Percentiles rank a stretch among this genome's conserved stretches.
Evolutionary conservation across 2,113 vertebrate species (phyloP).

Genomic region (Campylomormyrus tamandua): DNA sequence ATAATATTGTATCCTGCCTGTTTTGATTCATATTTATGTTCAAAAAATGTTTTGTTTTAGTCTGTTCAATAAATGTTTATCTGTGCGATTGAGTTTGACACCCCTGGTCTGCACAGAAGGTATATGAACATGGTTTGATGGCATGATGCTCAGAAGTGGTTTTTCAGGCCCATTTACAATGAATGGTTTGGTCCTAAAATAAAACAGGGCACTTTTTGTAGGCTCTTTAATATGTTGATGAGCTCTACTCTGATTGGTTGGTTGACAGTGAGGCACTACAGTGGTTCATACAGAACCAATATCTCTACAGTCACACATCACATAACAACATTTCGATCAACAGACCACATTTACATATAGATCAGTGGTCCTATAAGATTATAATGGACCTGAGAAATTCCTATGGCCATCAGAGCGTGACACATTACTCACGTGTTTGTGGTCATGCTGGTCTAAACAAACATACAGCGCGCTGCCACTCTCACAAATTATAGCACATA

Average conservation of each 20-base stretch:
- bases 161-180: not conserved
- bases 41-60: too few relatives aligned
- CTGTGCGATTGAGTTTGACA: too few relatives aligned
- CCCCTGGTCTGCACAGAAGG: not conserved
- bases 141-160: not conserved
- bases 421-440: not conserved
- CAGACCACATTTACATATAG: not conserved
- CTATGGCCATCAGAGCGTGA: not conserved
- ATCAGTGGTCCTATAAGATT: not conserved
- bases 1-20: too few relatives aligned
- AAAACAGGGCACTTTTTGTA: not conserved
- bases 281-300: not conserved
- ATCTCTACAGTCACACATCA: not conserved
- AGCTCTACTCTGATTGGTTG: not conserved
- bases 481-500: not conserved
- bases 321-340: too few relatives aligned
- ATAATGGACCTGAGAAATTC: not conserved
- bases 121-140: not conserved
- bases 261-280: not conserved
- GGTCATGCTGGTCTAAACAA: not conserved
- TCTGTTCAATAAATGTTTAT: too few relatives aligned
- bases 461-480: too few relatives aligned
- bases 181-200: not conserved
- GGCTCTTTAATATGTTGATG: not conserved
- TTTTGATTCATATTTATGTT: too few relatives aligned